A percentile compares a stretch with the other conserved stretches of the same genome.
Evolutionary conservation across 2,888 invertebrate species (phyloP).

Genomic region (Calameuta pallipes): DNA sequence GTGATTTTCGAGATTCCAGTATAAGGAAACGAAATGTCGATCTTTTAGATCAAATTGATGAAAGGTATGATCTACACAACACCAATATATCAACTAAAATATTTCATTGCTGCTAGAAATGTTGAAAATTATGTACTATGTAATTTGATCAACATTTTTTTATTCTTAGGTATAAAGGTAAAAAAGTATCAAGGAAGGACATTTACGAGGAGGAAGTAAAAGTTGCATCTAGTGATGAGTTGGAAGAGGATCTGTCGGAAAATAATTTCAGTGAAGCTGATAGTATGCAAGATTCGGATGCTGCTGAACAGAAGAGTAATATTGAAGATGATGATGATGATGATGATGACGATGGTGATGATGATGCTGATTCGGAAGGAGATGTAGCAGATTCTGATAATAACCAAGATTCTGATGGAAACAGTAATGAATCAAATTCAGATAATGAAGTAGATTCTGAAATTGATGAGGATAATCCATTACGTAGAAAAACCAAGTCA

Average conservation of each 20-base stretch:
- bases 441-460: slow-evolving; percentile 52
- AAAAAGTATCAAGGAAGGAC: slow-evolving; percentile 74
- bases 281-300: slow-evolving; percentile 38
- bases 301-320: slow-evolving; percentile 28
- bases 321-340: slow-evolving; percentile 28
- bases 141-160: neutral
- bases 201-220: slow-evolving; percentile 44
- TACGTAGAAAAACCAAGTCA: slow-evolving; percentile 59
- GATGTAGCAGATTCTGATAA: slow-evolving; percentile 25
- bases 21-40: slow-evolving; percentile 77
- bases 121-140: neutral
- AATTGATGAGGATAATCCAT: slow-evolving; percentile 59
- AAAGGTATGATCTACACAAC: slow-evolving; percentile 62
- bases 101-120: neutral
- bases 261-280: slow-evolving; percentile 32
- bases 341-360: slow-evolving; percentile 28
- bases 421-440: slow-evolving; percentile 46
- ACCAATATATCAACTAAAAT: neutral
- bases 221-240: slow-evolving; percentile 50
- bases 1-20: slow-evolving; percentile 70
- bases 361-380: slow-evolving; percentile 21
- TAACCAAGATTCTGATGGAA: slow-evolving; percentile 31
- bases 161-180: slow-evolving; percentile 74
- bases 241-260: slow-evolving; percentile 50
- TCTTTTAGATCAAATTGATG: slow-evolving; percentile 76